Conservation (phyloP, 2,797 vertebrate genomes). For the Falco rusticolus region DNA sequence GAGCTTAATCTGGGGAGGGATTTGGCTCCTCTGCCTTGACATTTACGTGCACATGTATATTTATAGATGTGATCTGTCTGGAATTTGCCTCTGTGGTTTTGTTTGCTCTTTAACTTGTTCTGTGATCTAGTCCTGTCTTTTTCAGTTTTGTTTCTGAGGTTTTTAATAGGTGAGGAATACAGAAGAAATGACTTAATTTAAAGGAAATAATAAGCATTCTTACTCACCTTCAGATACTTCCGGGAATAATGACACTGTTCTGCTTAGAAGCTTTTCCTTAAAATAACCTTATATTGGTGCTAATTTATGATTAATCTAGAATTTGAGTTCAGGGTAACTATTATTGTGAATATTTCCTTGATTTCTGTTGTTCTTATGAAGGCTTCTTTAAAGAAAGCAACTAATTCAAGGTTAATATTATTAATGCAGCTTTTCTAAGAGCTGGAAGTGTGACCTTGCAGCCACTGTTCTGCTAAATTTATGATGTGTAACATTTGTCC, state of each 20-base stretch:
- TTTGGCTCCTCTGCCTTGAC: slow-evolving; percentile 70
- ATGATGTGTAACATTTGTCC: not conserved
- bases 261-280: not conserved
- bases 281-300: not conserved
- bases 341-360: not conserved
- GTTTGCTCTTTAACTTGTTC: slow-evolving; percentile 68
- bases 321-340: not conserved
- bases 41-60: slow-evolving; percentile 66
- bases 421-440: not conserved
- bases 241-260: not conserved
- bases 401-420: not conserved
- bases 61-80: slow-evolving; percentile 77
- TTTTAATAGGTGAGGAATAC: not conserved
- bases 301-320: not conserved
- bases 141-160: slow-evolving; percentile 33
- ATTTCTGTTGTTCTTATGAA: not conserved
- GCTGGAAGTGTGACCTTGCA: not conserved
- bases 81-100: slow-evolving; percentile 77
- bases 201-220: not conserved
- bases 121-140: slow-evolving; percentile 12
- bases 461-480: not conserved
- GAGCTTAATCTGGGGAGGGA: slow-evolving; percentile 28
- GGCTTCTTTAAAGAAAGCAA: not conserved
- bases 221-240: not conserved
- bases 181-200: not conserved